phyloP scores from a whole-genome alignment of 2,113 vertebrate species.

The Haemorhous mexicanus region DNA sequence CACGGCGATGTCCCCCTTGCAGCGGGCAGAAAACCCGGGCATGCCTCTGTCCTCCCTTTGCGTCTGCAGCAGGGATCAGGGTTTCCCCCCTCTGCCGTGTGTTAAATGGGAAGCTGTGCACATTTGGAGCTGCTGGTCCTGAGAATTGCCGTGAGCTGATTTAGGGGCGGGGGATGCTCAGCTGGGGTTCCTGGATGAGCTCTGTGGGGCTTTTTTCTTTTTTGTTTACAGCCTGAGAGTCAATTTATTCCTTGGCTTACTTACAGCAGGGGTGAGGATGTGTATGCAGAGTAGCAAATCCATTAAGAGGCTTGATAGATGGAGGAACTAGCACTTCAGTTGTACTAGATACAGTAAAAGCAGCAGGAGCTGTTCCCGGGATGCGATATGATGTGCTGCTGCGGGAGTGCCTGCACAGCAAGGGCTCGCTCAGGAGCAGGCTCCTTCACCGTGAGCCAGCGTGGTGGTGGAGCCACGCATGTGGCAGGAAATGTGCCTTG shows the following conservation, averaged over 20 bases:
- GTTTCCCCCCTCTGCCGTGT: not conserved
- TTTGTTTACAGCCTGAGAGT: not conserved
- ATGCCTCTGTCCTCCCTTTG: not conserved
- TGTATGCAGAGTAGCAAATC: not conserved
- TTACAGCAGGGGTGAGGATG: not conserved
- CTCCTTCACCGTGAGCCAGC: not conserved
- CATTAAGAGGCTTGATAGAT: not conserved
- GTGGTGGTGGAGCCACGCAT: not conserved
- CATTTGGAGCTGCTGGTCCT: not conserved
- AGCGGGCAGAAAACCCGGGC: not conserved
- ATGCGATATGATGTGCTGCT: not conserved
- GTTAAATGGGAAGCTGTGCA: not conserved
- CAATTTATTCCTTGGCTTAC: not conserved
- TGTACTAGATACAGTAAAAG: not conserved
- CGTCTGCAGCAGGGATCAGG: rapidly evolving
- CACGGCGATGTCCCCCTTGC: not conserved
- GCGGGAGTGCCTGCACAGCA: not conserved
- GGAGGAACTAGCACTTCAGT: not conserved
- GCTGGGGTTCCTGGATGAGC: not conserved
- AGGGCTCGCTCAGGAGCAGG: not conserved
- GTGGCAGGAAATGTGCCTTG: not conserved
- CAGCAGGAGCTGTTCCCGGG: not conserved
- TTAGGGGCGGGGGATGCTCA: not conserved
- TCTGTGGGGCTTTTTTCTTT: not conserved
- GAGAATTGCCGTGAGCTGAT: not conserved